Conservation (phyloP, 2,888 invertebrate species). For the Rhopalosiphum nymphaeae region DNA sequence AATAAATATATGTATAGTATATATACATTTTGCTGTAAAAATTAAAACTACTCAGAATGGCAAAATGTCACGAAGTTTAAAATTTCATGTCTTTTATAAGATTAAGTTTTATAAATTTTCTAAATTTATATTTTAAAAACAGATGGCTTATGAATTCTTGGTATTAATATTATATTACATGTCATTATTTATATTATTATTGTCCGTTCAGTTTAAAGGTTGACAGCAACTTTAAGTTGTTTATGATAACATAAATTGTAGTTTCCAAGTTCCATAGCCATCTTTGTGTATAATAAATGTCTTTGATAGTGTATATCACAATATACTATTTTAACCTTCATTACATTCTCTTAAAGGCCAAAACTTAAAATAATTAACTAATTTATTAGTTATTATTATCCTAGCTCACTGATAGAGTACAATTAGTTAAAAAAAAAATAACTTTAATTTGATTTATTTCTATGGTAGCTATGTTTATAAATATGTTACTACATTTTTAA, state of each 20-base stretch:
- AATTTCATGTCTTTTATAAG: not conserved
- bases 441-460: not conserved
- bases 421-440: not conserved
- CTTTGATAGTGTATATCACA: not conserved
- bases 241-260: not conserved
- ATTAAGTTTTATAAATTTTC: not conserved
- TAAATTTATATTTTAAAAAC: not conserved
- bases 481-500: not conserved
- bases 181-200: not conserved
- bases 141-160: not conserved
- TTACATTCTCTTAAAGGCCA: not conserved
- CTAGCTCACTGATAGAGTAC: not conserved
- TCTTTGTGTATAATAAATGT: not conserved
- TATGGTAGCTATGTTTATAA: not conserved
- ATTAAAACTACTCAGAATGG: no score
- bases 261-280: not conserved
- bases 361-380: not conserved
- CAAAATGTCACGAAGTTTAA: not conserved
- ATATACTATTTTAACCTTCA: not conserved
- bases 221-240: not conserved
- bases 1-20: not conserved
- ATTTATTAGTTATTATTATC: not conserved
- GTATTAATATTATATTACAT: not conserved
- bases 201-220: no score
- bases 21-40: no score